Conservation (phyloP, 1,140 invertebrate species). For the Cyclina sinensis region DNA sequence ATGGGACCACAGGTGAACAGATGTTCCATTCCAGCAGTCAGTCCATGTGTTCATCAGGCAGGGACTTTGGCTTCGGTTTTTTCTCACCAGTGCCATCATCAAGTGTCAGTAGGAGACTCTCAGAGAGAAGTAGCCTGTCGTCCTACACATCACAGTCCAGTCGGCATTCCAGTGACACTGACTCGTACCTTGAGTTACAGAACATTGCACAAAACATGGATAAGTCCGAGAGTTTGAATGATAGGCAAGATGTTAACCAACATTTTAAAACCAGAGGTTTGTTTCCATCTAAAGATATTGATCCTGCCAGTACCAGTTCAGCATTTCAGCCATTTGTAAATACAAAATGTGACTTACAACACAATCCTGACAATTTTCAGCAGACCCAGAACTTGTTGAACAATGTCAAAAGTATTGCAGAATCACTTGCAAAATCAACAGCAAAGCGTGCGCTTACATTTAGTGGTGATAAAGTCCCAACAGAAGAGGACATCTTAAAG, state of each 20-base stretch:
- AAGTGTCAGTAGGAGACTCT: background rate
- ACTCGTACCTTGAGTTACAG: constrained; percentile 48
- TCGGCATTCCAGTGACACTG: constrained; percentile 42
- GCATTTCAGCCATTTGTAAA: constrained; percentile 52
- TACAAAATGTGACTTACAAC: constrained; percentile 8
- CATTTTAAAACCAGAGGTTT: background rate
- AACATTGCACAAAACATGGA: constrained; percentile 34
- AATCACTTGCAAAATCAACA: constrained; percentile 36
- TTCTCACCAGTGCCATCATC: constrained; percentile 16
- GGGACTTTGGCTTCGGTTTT: background rate
- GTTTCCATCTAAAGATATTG: background rate
- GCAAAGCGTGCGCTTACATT: constrained; percentile 58
- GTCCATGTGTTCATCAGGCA: background rate
- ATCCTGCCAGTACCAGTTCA: background rate
- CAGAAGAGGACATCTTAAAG: constrained; percentile 7
- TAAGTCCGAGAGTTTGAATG: background rate
- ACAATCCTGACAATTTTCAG: constrained; percentile 14
- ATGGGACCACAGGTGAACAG: background rate
- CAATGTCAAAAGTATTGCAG: constrained; percentile 60
- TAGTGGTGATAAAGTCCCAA: background rate
- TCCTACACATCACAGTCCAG: constrained; percentile 51
- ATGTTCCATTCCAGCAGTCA: background rate
- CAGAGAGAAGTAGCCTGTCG: constrained; percentile 57
- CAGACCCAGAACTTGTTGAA: constrained; percentile 54
- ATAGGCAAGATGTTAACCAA: background rate